Evolutionary conservation across 92 coral and sea anemone genomes (phyloP).

Genomic region (Epizoanthus stellaris): DNA sequence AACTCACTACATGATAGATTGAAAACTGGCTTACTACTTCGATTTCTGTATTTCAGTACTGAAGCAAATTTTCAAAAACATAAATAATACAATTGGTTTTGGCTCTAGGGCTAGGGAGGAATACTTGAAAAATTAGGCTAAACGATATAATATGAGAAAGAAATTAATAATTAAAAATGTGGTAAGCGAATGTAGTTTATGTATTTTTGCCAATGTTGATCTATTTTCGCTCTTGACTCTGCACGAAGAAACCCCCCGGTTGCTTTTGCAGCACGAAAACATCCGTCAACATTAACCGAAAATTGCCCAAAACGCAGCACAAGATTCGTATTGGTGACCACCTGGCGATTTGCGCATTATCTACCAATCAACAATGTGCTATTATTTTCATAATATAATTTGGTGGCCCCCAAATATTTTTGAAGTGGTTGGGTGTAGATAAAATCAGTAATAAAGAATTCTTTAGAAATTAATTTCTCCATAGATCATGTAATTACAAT

Average conservation of each 20-base stretch:
- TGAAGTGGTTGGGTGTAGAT: slow-evolving; percentile 10
- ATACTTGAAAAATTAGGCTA: neutral
- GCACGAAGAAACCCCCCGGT: slow-evolving; percentile 13
- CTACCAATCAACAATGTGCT: slow-evolving; percentile 32
- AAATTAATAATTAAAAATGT: slow-evolving; percentile 4
- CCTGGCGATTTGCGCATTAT: slow-evolving; percentile 21
- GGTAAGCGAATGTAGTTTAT: neutral
- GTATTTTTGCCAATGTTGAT: slow-evolving; percentile 7
- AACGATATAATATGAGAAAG: neutral
- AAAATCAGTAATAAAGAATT: slow-evolving; percentile 15
- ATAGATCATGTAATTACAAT: neutral
- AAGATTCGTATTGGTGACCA: neutral
- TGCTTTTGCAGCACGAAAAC: neutral
- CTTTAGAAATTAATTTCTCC: neutral
- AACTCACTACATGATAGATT: neutral
- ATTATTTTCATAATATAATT: slow-evolving; percentile 22
- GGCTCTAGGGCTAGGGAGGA: neutral
- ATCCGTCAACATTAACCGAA: slow-evolving; percentile 26
- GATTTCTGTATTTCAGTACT: neutral
- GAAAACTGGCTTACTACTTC: neutral
- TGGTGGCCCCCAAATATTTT: neutral
- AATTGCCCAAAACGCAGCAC: slow-evolving; percentile 3
- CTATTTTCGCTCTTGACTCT: neutral
- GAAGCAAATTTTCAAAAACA: too few species aligned
- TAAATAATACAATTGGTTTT: neutral